Conservation (phyloP, 37 sponge, comb jelly and placozoan species). For the Agelas oroides region DNA sequence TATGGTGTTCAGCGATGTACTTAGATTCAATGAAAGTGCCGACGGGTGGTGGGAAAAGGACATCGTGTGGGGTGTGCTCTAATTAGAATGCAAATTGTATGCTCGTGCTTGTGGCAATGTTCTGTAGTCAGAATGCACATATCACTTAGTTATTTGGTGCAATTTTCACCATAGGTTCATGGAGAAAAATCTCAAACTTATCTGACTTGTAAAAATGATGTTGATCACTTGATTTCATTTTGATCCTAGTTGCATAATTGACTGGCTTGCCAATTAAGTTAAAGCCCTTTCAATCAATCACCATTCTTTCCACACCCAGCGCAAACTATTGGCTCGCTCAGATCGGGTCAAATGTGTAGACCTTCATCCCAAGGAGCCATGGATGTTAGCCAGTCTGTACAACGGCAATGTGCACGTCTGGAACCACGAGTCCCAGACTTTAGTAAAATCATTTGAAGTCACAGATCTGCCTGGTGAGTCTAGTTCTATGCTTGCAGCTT, state of each 20-base stretch:
- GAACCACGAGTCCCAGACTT: slow-evolving; percentile 95
- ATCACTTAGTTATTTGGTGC: no score
- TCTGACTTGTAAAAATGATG: no score
- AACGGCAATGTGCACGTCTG: slow-evolving; percentile 98
- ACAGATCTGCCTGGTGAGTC: slow-evolving; percentile 80
- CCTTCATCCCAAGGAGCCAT: slow-evolving; percentile 96
- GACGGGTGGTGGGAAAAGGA: not conserved
- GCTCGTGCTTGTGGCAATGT: not conserved
- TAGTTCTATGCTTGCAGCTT: not conserved
- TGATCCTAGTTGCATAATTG: no score
- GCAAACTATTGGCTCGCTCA: slow-evolving; percentile 92
- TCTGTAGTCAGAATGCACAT: no score
- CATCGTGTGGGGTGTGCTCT: not conserved
- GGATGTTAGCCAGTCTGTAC: slow-evolving; percentile 96
- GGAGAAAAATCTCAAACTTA: no score
- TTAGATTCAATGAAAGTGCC: no score
- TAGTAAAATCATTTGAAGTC: slow-evolving; percentile 93
- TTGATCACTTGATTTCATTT: no score
- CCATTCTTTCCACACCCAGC: slow-evolving; percentile 36
- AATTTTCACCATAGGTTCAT: no score
- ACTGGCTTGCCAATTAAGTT: no score
- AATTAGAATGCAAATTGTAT: slow-evolving; percentile 9
- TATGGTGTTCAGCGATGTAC: not conserved
- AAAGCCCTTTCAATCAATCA: no score
- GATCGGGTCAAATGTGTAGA: slow-evolving; percentile 98